These are phyloP conservation scores for Mycetomoellerius zeteki DNA, from an alignment of 1,140 invertebrate genomes.

Conservation along the genomic window DNA sequence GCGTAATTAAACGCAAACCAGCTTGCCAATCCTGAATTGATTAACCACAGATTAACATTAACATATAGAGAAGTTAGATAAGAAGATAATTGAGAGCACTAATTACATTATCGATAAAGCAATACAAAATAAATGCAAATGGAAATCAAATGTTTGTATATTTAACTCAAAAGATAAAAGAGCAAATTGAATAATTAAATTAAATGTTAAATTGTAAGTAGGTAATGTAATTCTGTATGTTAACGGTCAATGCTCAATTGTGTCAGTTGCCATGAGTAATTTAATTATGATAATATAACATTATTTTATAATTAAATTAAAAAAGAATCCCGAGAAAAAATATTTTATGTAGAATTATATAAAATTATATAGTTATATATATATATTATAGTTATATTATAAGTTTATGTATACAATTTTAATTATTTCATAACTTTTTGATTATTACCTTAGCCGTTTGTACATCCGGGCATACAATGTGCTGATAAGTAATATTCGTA, in stretches of 20 bases:
- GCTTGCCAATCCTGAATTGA: conserved; percentile 95
- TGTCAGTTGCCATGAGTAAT: neutral
- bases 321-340: no score
- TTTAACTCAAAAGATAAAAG: conserved; percentile 19
- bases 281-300: neutral
- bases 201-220: conserved; percentile 5
- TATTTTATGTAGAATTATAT: no score
- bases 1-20: conserved; percentile 95
- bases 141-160: conserved; percentile 1
- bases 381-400: no score
- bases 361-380: no score
- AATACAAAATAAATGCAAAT: neutral
- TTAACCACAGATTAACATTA: conserved; percentile 20
- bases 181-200: conserved; percentile 23
- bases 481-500: conserved; percentile 99
- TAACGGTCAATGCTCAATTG: neutral
- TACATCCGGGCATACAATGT: conserved; percentile 96
- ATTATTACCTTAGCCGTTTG: conserved; percentile 95
- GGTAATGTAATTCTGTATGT: neutral
- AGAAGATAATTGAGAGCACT: conserved; percentile 17
- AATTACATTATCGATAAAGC: conserved; percentile 16
- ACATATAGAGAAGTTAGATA: conserved; percentile 1
- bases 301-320: conserved; percentile 18
- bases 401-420: neutral
- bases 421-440: neutral